These are phyloP conservation scores for Stenotaenia linearis DNA, from an alignment of 2,888 invertebrate genomes.

Conservation along the genomic window DNA sequence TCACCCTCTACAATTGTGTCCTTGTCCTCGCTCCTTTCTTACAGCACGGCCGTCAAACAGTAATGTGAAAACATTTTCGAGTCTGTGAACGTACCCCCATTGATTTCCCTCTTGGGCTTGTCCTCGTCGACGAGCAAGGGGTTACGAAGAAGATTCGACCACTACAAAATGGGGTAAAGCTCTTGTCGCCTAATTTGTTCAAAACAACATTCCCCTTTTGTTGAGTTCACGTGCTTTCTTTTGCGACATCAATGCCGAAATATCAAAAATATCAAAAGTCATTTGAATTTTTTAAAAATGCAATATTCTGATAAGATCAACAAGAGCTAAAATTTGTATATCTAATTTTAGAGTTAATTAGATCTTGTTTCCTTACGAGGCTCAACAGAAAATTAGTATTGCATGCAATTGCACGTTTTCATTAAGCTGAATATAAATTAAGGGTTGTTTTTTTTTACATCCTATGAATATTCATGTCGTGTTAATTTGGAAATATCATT, in stretches of 20 bases:
- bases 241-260: neutral
- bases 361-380: too few relatives aligned
- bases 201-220: neutral
- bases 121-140: neutral
- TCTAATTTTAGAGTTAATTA: too few relatives aligned
- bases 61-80: conserved; percentile 1
- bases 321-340: too few relatives aligned
- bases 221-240: neutral
- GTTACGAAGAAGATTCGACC: neutral
- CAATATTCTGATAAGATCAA: too few relatives aligned
- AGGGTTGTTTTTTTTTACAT: too few relatives aligned
- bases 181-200: neutral
- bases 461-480: too few relatives aligned
- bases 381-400: too few relatives aligned
- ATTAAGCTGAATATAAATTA: too few relatives aligned
- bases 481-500: too few relatives aligned
- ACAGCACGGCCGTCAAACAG: neutral
- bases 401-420: too few relatives aligned
- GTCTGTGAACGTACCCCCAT: neutral
- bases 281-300: too few relatives aligned
- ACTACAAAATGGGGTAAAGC: neutral
- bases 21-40: conserved; percentile 1
- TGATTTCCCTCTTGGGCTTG: conserved; percentile 23
- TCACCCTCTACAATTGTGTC: neutral
- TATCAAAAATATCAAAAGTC: neutral